Evolutionary conservation across 2,797 vertebrate genomes (phyloP), one percentile per base, ranked within the genome.

Genomic region (Pterois miles): DNA sequence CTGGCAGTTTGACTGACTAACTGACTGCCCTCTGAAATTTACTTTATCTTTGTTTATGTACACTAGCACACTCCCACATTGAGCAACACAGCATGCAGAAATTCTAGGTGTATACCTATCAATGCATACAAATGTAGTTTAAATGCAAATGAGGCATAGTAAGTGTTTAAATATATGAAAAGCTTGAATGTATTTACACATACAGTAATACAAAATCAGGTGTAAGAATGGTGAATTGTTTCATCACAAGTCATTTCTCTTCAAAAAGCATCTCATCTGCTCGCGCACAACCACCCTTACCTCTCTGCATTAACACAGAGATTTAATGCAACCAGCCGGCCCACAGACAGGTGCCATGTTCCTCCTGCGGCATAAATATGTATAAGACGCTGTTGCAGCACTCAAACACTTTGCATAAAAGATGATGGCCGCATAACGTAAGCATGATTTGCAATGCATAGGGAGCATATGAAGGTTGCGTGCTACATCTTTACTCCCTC

Each of bases 331-430:
- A 78, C 60, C 81, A 82, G 76, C 79, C 74, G 22, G 75, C 72
- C 76, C 9, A 76, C 80, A 81, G 90, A 91, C 91, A 92, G 92
- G 89, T 92, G 88, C 81, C 87, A 62, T 72, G 83, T 82, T 86
- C 85, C 76, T 73, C 43, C 53, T 59, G 65, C 85, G 25, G 23
- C 89, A 92, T 92, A 84, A 91, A 94, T 93, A 93, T 91, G 87
- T 73, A 92, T 86, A 66, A 84, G 82, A 75, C 65, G 54, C 75
- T 76, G 65, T 87, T 92, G 86, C 79, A 60, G 87, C 88, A 87
- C 85, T 93, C 85, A 66, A 76, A 81, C 71, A 38, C 92, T 94
- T 94, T 92, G 76, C 92, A 93, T 94, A 88, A 89, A 89, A 88
- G 86, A 94, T 93, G 89, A 94, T 89, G 85, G 85, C 76, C 20